A percentile compares a stretch with the other conserved stretches of the same genome.
Conservation (phyloP, 2,113 vertebrate species). For the Nansenia antarctica region DNA sequence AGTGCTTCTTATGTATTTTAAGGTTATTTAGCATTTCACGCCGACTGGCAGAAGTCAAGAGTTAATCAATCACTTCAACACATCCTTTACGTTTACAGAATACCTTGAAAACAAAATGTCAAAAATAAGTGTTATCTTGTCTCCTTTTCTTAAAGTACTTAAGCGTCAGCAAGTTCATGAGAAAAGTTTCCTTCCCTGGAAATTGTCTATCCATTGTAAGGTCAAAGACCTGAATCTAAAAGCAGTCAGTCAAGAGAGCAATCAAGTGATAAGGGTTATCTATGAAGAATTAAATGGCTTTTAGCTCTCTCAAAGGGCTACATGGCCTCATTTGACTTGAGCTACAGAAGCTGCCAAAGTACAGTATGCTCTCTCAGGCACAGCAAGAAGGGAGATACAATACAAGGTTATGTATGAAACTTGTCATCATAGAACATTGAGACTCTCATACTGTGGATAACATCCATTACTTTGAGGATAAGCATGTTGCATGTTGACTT, state of each 20-base stretch:
- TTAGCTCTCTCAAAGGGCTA: not conserved
- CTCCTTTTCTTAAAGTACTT: not conserved
- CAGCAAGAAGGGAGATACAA: not conserved
- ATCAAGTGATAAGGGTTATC: constrained; percentile 8
- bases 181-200: not conserved
- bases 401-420: not conserved
- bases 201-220: not conserved
- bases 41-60: not conserved
- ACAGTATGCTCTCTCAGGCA: not conserved
- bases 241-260: not conserved
- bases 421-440: not conserved
- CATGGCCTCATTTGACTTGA: not conserved
- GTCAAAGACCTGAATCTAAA: not conserved
- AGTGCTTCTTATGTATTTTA: not conserved
- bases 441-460: too few species aligned
- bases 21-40: not conserved
- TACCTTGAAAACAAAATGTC: not conserved
- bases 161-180: constrained; percentile 6
- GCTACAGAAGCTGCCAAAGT: not conserved
- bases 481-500: too few species aligned
- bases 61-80: not conserved
- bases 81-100: not conserved
- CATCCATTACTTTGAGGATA: not conserved
- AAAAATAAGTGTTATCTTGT: not conserved
- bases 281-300: not conserved